phyloP scores from a whole-genome alignment of 2,797 vertebrate genomes.

The Basileuterus tristriatus region DNA sequence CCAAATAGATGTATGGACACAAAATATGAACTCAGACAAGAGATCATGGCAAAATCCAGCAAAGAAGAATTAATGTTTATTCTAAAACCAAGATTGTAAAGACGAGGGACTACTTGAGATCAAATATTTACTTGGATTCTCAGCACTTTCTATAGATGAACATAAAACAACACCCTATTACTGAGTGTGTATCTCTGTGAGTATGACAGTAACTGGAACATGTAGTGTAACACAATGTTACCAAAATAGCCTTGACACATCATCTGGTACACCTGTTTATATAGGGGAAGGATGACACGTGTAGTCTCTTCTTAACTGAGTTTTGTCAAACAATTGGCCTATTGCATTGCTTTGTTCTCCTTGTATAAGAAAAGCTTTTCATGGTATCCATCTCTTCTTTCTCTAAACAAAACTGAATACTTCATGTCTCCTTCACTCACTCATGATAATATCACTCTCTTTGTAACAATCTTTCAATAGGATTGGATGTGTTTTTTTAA shows the following conservation, averaged over 20 bases:
- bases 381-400: neutral
- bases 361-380: neutral
- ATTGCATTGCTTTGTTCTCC: neutral
- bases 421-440: neutral
- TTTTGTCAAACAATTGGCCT: neutral
- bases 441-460: neutral
- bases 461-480: neutral
- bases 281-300: neutral
- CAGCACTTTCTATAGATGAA: neutral
- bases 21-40: neutral
- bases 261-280: neutral
- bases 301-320: neutral
- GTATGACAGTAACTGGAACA: neutral
- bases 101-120: neutral
- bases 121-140: constrained; percentile 26
- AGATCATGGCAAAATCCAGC: neutral
- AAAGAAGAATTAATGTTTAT: neutral
- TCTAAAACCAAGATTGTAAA: constrained; percentile 1
- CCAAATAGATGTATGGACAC: neutral
- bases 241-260: neutral
- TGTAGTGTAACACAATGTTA: neutral
- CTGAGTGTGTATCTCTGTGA: neutral
- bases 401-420: neutral
- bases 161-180: neutral
- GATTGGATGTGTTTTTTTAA: neutral